Base-by-base conservation (phyloP, 2,888 invertebrate species). In the Alitta virens region DNA sequence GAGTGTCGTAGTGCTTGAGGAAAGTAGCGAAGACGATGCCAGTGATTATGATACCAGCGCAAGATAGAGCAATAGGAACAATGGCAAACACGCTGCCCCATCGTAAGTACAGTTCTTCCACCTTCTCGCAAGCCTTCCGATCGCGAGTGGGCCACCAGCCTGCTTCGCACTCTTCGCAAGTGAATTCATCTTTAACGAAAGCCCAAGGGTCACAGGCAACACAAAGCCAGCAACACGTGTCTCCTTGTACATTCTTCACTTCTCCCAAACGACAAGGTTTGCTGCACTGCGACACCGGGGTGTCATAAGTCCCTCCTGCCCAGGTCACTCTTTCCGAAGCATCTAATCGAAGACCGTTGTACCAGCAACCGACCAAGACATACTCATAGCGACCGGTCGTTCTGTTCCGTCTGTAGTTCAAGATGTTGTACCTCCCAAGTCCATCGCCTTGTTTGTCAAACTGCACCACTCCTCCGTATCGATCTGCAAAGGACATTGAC, bases 391-490 rank as follows among this genome's bases (percentile, higher is more conserved):
- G 65, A 1, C 74, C 55, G 0, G 77, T 73, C 0, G 63, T 61
- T 7, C 73, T 64, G 67, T 79, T 78, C 24, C 78, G 75, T 52
- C 80, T 80, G 71, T 82, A 85, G 71, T 84, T 85, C 72, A 84
- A 76, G 63, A 85, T 82, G 63, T 79, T 81, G 71, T 85, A 85
- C 58, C 82, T 77, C 0, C 84, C 84, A 1, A 82, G 76, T 3
- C 83, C 83, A 70, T 83, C 82, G 0, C 82, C 82, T 2, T 74
- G 72, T 21, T 73, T 68, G 69, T 82, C 81, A 71, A 84, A 89
- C 74, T 87, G 85, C 12, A 89, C 88, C 68, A 85, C 85, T 70
- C 87, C 88, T 56, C 88, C 88, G 57, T 87, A 88, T 52, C 86
- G 80, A 83, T 89, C 89, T 89, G 83, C 21, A 83, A 23, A 3